Conservation (phyloP, 2,888 invertebrate genomes). For the Tridacna gigas region DNA sequence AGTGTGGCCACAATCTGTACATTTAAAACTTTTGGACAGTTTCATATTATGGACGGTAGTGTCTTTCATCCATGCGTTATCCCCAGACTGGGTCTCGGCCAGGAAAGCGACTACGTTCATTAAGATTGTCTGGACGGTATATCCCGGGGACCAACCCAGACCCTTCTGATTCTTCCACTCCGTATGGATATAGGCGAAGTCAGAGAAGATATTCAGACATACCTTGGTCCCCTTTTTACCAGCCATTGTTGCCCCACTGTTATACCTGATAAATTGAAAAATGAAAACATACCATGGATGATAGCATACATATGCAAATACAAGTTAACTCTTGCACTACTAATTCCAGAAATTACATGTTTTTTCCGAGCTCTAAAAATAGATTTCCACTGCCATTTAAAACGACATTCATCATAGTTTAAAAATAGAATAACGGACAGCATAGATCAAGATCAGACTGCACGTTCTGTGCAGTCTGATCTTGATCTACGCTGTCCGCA, state of each 20-base stretch:
- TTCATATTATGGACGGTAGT: conserved; percentile 67
- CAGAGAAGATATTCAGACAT: conserved; percentile 80
- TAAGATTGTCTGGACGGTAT: conserved; percentile 79
- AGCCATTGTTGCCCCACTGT: conserved; percentile 77
- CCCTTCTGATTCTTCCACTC: conserved; percentile 80
- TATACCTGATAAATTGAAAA: conserved; percentile 59
- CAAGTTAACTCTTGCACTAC: too few relatives aligned
- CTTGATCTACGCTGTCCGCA: too few relatives aligned
- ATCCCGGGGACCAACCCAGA: conserved; percentile 79
- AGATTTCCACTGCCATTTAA: too few relatives aligned
- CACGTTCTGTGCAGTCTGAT: too few relatives aligned
- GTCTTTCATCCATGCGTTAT: conserved; percentile 64
- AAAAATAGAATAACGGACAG: too few relatives aligned
- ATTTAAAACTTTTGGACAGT: conserved; percentile 72
- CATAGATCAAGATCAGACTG: too few relatives aligned
- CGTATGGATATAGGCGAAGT: conserved; percentile 77
- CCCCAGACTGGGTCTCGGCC: conserved; percentile 74
- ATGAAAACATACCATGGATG: not conserved
- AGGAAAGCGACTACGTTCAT: conserved; percentile 79
- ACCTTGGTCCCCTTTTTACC: conserved; percentile 79
- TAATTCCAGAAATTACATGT: too few relatives aligned
- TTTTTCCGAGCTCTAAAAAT: too few relatives aligned
- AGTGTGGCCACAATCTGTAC: conserved; percentile 78
- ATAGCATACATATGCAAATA: too few relatives aligned
- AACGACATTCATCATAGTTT: too few relatives aligned